A percentile compares a stretch with the other conserved stretches of the same genome.
Conservation (phyloP, 2,113 vertebrate genomes). For the Pollimyrus isidori region DNA sequence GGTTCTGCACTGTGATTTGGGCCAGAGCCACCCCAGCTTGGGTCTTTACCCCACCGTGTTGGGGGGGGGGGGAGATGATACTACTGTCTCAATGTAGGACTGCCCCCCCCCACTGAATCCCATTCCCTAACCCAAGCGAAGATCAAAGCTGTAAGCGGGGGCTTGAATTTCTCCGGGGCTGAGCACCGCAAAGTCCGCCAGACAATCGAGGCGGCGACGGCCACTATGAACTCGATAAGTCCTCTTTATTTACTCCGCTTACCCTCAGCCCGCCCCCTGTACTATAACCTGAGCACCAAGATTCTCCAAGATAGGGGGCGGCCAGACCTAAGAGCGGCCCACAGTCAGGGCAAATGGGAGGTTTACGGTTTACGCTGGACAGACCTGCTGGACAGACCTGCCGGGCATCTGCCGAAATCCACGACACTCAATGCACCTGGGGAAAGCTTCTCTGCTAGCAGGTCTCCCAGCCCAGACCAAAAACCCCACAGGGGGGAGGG, state of each 20-base stretch:
- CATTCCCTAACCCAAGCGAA: background rate
- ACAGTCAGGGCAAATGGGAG: background rate
- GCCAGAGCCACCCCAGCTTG: conserved; percentile 24
- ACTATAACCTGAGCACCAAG: conserved; percentile 8
- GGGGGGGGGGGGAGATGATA: background rate
- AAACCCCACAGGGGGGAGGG: no score
- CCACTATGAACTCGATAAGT: conserved; percentile 21
- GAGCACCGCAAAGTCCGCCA: conserved; percentile 10
- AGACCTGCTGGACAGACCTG: background rate
- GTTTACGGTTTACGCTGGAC: background rate
- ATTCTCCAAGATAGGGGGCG: background rate
- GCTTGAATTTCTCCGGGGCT: conserved; percentile 27
- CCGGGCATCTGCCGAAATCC: background rate
- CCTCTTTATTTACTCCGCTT: background rate
- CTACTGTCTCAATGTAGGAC: background rate
- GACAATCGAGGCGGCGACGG: background rate
- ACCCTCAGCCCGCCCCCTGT: background rate
- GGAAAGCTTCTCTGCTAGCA: background rate
- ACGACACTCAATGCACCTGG: background rate
- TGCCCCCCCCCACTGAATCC: background rate
- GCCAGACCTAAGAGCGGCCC: background rate
- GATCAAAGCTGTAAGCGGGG: conserved; percentile 7
- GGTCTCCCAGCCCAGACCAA: no score
- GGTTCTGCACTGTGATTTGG: conserved; percentile 22
- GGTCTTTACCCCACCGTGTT: background rate